These are phyloP conservation scores for Eristalis intricaria DNA, from an alignment of 2,888 invertebrate genomes.

Conservation along the genomic window DNA sequence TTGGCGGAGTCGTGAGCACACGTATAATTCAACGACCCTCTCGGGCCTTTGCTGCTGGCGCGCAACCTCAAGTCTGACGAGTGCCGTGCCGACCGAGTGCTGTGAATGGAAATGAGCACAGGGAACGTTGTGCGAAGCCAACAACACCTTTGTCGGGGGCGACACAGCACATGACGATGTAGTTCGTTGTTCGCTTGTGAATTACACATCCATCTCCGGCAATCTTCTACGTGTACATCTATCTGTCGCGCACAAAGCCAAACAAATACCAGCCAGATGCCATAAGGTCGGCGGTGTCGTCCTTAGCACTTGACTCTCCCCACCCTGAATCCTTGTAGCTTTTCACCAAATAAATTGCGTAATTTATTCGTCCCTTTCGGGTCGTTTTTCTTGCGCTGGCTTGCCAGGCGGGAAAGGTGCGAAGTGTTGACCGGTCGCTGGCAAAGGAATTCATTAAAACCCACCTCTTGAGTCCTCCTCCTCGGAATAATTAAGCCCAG, in stretches of 20 bases:
- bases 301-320: slow-evolving; percentile 5
- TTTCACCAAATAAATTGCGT: slow-evolving; percentile 46
- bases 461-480: slow-evolving; percentile 12
- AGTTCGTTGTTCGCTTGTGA: neutral
- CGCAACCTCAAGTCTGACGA: neutral
- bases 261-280: slow-evolving; percentile 37
- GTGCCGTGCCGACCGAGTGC: neutral
- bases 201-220: neutral
- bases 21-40: slow-evolving; percentile 36
- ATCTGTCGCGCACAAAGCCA: slow-evolving; percentile 29
- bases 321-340: neutral
- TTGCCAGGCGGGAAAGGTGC: slow-evolving; percentile 29
- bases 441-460: slow-evolving; percentile 32
- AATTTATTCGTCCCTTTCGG: slow-evolving; percentile 54
- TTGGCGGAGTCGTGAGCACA: neutral
- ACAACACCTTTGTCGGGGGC: slow-evolving; percentile 2
- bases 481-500: slow-evolving; percentile 43
- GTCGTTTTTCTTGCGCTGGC: neutral
- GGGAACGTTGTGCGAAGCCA: slow-evolving; percentile 6
- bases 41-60: neutral
- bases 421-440: slow-evolving; percentile 36
- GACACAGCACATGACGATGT: slow-evolving; percentile 2
- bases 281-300: slow-evolving; percentile 14
- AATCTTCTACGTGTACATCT: slow-evolving; percentile 21
- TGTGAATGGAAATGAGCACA: slow-evolving; percentile 57